Percentiles rank a stretch among this genome's conserved stretches.
Evolutionary conservation across 2,113 vertebrate species (phyloP).

Genomic region (Puma concolor): DNA sequence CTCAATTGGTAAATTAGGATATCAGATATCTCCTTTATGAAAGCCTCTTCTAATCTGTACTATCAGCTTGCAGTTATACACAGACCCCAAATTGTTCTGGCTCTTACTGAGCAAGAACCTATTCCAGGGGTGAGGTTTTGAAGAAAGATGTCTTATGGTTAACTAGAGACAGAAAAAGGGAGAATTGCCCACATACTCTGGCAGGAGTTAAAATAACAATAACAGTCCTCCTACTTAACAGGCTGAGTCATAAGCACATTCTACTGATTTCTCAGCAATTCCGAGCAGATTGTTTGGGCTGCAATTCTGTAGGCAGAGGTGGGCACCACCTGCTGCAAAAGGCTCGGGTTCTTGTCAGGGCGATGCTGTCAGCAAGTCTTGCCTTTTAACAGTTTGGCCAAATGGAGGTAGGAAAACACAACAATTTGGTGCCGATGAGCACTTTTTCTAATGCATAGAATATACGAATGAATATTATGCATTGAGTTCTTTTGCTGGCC

Average conservation of each 20-base stretch:
- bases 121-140: neutral
- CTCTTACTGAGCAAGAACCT: slow-evolving; percentile 39
- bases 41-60: neutral
- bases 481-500: neutral
- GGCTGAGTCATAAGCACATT: slow-evolving; percentile 81
- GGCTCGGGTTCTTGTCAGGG: slow-evolving; percentile 14
- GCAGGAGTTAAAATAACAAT: slow-evolving; percentile 76
- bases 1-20: neutral
- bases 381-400: slow-evolving; percentile 59
- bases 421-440: neutral
- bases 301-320: slow-evolving; percentile 71
- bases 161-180: slow-evolving; percentile 59
- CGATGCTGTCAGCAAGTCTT: neutral
- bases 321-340: slow-evolving; percentile 54
- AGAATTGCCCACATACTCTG: slow-evolving; percentile 62
- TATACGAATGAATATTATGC: neutral
- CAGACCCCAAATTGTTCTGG: neutral
- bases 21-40: neutral
- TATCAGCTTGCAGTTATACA: neutral
- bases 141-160: slow-evolving; percentile 29
- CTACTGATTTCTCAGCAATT: slow-evolving; percentile 75
- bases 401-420: slow-evolving; percentile 31
- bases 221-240: slow-evolving; percentile 76
- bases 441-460: slow-evolving; percentile 10
- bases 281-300: slow-evolving; percentile 78